Evolutionary conservation across 2,113 vertebrate species (phyloP).

Genomic region (Uria aalge): DNA sequence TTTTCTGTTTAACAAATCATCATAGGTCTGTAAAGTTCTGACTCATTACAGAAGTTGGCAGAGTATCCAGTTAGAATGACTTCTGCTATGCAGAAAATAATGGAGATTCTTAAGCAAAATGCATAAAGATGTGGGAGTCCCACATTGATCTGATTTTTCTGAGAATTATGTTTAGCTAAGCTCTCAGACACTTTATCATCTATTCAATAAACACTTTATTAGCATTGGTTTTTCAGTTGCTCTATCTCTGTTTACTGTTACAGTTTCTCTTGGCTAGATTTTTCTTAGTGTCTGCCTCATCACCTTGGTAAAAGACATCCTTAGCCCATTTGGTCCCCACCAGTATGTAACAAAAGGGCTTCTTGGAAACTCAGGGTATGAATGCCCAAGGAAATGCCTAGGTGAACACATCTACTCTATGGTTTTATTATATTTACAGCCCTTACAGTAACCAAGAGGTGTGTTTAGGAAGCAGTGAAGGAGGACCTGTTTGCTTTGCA

Average conservation of each 20-base stretch:
- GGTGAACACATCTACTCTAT: background rate
- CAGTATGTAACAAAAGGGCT: background rate
- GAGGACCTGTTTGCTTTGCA: background rate
- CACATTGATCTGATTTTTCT: background rate
- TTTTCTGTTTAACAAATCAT: background rate
- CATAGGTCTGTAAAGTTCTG: background rate
- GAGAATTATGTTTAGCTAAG: background rate
- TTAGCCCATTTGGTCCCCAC: background rate
- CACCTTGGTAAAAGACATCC: background rate
- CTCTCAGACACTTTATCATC: background rate
- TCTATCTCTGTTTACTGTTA: background rate
- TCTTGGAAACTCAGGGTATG: background rate
- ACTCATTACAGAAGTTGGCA: background rate
- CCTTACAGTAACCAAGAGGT: background rate
- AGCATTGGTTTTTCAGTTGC: background rate
- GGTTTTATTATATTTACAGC: background rate
- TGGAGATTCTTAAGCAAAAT: background rate
- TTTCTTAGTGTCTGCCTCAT: background rate
- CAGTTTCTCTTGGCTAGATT: background rate
- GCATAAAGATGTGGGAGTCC: background rate
- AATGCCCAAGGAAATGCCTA: fast-evolving
- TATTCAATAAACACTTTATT: constrained; percentile 9
- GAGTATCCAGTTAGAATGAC: background rate
- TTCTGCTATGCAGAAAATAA: background rate
- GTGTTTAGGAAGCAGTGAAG: background rate